Base-by-base conservation (phyloP, 2,888 invertebrate species). In the Xylota segnis region DNA sequence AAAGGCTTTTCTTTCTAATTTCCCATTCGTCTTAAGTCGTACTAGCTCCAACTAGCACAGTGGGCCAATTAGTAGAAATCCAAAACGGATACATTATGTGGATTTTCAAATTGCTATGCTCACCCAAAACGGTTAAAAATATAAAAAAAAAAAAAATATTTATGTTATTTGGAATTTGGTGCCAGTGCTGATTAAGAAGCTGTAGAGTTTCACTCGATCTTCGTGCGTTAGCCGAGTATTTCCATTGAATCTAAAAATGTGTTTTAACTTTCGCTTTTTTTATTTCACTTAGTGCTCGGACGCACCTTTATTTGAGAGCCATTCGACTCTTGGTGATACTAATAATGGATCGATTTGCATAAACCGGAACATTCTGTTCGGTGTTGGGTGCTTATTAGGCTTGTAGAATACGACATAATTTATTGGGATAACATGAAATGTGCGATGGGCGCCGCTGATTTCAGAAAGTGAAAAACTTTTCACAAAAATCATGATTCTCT, bases 271-370 rank as follows among this genome's bases (percentile, higher is more conserved):
- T 75, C 75, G 75, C 45, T 75, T 75, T 75, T 75, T 27, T n/a
- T n/a, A n/a, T n/a, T 56, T 75, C 54, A 37, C 34, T 32, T 32
- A 37, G 2, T 63, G 56, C 65, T 45, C 29, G 56, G 56, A 34
- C 75, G 34, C 75, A 65, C 75, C 75, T 75, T 56, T 65, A 65
- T 75, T 75, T 75, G 54, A n/a, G 75, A 34, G 65, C 56, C 65
- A 63, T 63, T 63, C 43, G 43, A 32, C 14, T 63, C 2, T 23
- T 43, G 32, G 32, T 43, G 52, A 40, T 34, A 54, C 12, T 54
- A 14, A 14, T 63, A 54, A 74, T 54, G 74, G 29, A 63, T 54
- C 54, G 23, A 63, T 74, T 74, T 74, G 74, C 74, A 74, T 74
- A 63, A 43, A 54, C 74, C 63, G 74, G 74, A 74, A 54, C 52